phyloP scores from a whole-genome alignment of 2,113 vertebrate species.

The Raja brachyura region DNA sequence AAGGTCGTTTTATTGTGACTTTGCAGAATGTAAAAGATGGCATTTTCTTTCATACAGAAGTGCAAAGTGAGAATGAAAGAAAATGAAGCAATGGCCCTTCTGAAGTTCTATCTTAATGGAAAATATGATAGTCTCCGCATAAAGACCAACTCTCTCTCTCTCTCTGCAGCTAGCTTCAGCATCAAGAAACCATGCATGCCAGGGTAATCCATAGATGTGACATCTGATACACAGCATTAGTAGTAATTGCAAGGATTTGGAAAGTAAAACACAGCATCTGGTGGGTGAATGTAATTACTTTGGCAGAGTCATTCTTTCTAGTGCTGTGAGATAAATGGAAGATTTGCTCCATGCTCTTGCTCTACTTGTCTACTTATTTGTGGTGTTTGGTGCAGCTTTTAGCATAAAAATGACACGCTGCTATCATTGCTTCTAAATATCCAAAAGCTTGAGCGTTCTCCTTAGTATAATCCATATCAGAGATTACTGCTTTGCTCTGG shows the following conservation, averaged over 20 bases:
- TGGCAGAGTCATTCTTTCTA: conserved; percentile 51
- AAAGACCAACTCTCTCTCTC: not conserved
- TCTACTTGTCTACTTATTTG: conserved; percentile 10
- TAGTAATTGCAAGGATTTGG: conserved; percentile 58
- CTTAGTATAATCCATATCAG: not conserved
- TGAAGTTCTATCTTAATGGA: not conserved
- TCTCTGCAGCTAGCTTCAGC: not conserved
- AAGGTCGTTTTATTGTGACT: not conserved
- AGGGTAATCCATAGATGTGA: conserved; percentile 53
- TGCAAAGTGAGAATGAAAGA: not conserved
- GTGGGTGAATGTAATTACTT: conserved; percentile 55
- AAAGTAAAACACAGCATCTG: conserved; percentile 56
- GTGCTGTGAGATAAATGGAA: conserved; percentile 41
- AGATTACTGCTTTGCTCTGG: conserved; percentile 16
- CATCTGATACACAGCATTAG: conserved; percentile 55
- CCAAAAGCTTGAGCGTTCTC: not conserved
- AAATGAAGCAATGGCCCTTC: not conserved
- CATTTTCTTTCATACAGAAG: not conserved
- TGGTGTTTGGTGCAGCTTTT: not conserved
- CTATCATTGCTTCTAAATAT: conserved; percentile 2
- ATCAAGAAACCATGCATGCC: conserved; percentile 47
- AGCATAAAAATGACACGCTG: not conserved
- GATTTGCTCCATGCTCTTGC: conserved; percentile 47
- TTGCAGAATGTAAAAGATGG: not conserved
- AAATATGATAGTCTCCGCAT: not conserved